phyloP scores from a whole-genome alignment of 2,797 vertebrate species.

The Thamnophis elegans region DNA sequence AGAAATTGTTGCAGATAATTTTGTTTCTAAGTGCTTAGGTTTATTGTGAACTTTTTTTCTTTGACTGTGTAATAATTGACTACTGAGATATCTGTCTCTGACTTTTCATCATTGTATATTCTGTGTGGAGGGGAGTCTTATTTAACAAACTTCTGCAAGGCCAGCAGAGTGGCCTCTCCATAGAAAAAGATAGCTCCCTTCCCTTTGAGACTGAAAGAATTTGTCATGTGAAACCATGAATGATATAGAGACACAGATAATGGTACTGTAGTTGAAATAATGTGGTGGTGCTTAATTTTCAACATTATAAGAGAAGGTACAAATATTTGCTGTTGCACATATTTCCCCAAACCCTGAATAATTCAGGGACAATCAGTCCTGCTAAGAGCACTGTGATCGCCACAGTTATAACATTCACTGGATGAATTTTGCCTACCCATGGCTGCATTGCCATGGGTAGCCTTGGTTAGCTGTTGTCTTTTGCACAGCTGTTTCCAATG shows the following conservation, averaged over 20 bases:
- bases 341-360: not conserved
- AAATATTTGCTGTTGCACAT: not conserved
- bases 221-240: not conserved
- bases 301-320: not conserved
- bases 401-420: not conserved
- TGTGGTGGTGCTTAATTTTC: not conserved
- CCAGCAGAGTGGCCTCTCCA: not conserved
- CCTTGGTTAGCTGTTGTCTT: not conserved
- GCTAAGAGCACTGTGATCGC: not conserved
- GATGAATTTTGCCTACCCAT: not conserved
- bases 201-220: not conserved
- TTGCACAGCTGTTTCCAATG: slow-evolving; percentile 6
- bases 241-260: not conserved
- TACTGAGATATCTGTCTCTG: not conserved
- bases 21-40: not conserved
- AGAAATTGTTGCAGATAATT: not conserved
- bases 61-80: not conserved
- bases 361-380: not conserved
- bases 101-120: not conserved
- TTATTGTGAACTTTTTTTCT: not conserved
- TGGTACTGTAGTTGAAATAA: too few relatives aligned
- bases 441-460: not conserved
- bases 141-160: not conserved
- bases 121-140: not conserved
- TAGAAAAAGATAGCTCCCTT: not conserved